A percentile compares a stretch with the other conserved stretches of the same genome.
Conservation (phyloP, 92 coral and sea anemone species). For the Parazoanthus darwini region DNA sequence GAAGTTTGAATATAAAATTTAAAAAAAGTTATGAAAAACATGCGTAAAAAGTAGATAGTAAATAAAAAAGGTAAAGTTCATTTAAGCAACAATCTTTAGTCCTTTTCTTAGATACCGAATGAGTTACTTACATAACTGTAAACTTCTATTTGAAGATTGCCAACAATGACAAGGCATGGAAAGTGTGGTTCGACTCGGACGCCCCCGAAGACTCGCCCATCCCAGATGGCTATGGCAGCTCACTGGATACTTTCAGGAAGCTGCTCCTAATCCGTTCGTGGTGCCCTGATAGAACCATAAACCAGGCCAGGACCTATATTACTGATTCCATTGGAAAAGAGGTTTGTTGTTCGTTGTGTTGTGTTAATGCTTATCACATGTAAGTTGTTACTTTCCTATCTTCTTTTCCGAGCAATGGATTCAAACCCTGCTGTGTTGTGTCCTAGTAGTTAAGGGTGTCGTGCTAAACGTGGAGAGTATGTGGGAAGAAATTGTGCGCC, state of each 20-base stretch:
- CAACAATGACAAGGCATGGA: conserved; percentile 96
- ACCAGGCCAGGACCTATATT: conserved; percentile 96
- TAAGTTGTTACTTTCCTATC: background rate
- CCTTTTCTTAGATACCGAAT: no score
- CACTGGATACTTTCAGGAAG: conserved; percentile 94
- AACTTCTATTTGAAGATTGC: conserved; percentile 59
- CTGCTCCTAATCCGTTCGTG: conserved; percentile 91
- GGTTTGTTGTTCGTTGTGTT: conserved; percentile 48
- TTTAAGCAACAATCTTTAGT: no score
- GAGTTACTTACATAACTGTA: background rate
- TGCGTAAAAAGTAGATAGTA: background rate
- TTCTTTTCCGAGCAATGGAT: background rate
- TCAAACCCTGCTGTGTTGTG: background rate
- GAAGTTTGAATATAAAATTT: no score
- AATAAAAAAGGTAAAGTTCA: background rate
- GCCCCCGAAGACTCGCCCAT: conserved; percentile 95
- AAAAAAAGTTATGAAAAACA: no score
- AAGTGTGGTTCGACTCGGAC: conserved; percentile 97
- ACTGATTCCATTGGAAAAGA: conserved; percentile 87
- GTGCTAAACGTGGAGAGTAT: conserved; percentile 87
- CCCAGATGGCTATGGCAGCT: conserved; percentile 96
- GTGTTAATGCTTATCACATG: background rate
- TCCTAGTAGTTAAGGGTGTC: conserved; percentile 87
- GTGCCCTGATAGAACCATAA: conserved; percentile 97
- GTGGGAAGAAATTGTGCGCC: conserved; percentile 92